Percentiles rank a stretch among this genome's conserved stretches.
Evolutionary conservation across 2,888 invertebrate species (phyloP).

Genomic region (Galerucella pusilla): DNA sequence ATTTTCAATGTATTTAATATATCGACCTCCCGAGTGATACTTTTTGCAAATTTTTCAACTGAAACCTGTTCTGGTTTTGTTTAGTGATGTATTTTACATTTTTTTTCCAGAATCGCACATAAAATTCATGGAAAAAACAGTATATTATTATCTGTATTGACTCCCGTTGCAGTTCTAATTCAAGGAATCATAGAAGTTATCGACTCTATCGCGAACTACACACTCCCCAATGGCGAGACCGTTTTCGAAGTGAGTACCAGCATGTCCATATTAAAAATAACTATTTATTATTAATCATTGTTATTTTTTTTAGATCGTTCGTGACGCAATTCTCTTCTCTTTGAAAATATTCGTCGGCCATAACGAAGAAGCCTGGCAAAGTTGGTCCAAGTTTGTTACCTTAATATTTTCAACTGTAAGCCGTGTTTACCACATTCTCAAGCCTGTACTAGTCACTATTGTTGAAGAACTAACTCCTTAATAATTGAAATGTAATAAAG

Average conservation of each 20-base stretch:
- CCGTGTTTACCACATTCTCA: background rate
- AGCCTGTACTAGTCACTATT: background rate
- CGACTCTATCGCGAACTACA: background rate
- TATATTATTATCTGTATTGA: background rate
- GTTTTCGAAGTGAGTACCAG: background rate
- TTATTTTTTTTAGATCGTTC: background rate
- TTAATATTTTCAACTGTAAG: background rate
- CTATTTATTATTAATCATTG: background rate
- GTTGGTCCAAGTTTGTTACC: background rate
- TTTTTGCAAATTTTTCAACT: too few relatives aligned
- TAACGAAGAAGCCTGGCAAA: background rate
- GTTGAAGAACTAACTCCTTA: fast-evolving
- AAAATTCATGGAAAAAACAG: background rate
- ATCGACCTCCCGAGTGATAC: too few relatives aligned
- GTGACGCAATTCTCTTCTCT: background rate
- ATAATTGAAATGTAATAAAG: background rate
- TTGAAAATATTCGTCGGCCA: background rate
- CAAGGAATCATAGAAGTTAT: background rate
- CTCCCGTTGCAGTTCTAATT: background rate
- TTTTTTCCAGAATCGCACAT: background rate
- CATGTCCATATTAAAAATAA: background rate
- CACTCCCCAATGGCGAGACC: background rate
- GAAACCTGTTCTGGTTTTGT: too few relatives aligned
- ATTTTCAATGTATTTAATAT: too few relatives aligned
- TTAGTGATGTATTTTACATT: too few relatives aligned